Base-by-base conservation (phyloP, 1,140 invertebrate species). In the Gonatopus flavifemur region DNA sequence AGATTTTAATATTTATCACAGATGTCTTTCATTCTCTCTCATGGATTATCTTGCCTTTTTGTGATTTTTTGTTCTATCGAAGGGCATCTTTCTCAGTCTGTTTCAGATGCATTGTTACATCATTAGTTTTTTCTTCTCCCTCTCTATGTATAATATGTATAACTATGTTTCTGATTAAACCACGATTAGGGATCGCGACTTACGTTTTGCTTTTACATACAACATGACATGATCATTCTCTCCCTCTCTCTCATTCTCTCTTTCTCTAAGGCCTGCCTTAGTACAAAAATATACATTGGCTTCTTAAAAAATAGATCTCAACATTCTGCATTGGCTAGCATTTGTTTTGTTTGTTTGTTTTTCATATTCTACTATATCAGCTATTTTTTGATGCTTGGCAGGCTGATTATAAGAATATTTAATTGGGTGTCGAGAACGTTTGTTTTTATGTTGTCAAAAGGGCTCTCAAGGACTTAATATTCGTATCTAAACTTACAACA, bases 271-370 rank as follows among this genome's bases (percentile, higher is more conserved):
- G 75, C 75, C 75, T 76, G 75, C 75, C 74, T 74, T 75, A 76
- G 74, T 76, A 74, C 58, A 76, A 77, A 76, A 76, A 76, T 78
- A 76, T 72, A 77, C 70, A 73, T 72, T 75, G 68, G 72, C 67
- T 62, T 74, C 71, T 76, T 76, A 77, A 76, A 77, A 77, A 76
- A 76, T 77, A 77, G 74, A 75, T 75, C 72, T 76, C 74, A 66
- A 57, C 66, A 69, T 66, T 70, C 65, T 66, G 62, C 62, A 58
- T 57, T 66, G 62, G 57, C 66, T 70, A 66, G 33, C 53, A 49
- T 64, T 57, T 52, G 46, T 56, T 56, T n/a, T n/a, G n/a, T n/a
- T n/a, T n/a, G n/a, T n/a, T n/a, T n/a, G n/a, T n/a, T n/a, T n/a
- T n/a, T 53, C 52, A 59, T 60, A 59, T 62, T 64, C 56, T 57